phyloP scores from a whole-genome alignment of 2,797 vertebrate species.

The Acrossocheilus fasciatus region DNA sequence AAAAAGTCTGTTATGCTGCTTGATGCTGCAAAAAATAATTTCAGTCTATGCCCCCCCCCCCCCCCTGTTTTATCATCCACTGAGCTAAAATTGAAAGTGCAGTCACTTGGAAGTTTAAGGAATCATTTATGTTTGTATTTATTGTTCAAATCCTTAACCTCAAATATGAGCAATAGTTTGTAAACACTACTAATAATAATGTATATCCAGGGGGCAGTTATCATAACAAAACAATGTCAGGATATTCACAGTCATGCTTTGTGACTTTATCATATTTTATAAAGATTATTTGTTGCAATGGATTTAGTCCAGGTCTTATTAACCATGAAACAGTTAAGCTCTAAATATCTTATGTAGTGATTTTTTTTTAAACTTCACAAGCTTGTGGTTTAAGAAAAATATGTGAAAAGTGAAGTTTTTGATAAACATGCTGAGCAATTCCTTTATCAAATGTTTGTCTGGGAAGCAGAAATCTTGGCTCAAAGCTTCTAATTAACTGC shows the following conservation, averaged over 20 bases:
- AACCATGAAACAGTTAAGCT: neutral
- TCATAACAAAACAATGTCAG: neutral
- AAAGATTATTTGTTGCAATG: neutral
- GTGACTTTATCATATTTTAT: neutral
- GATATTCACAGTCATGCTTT: slow-evolving; percentile 11
- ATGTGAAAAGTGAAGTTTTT: neutral
- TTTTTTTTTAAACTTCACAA: neutral
- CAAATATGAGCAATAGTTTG: neutral
- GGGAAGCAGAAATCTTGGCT: slow-evolving; percentile 38
- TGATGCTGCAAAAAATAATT: neutral
- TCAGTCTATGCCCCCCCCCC: no score
- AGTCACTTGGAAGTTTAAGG: neutral
- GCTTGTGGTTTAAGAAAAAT: neutral
- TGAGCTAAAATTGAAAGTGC: neutral
- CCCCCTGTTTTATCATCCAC: no score
- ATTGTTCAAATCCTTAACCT: neutral
- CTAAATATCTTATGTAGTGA: neutral
- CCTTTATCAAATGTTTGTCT: slow-evolving; percentile 43
- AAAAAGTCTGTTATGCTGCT: neutral
- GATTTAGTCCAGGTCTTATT: neutral
- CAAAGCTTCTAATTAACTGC: slow-evolving; percentile 58
- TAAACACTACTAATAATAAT: neutral
- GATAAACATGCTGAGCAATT: slow-evolving; percentile 22
- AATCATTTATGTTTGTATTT: neutral
- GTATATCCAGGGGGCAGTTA: neutral